Evolutionary conservation across 2,113 vertebrate species (phyloP).

Genomic region (Spilogale gracilis): DNA sequence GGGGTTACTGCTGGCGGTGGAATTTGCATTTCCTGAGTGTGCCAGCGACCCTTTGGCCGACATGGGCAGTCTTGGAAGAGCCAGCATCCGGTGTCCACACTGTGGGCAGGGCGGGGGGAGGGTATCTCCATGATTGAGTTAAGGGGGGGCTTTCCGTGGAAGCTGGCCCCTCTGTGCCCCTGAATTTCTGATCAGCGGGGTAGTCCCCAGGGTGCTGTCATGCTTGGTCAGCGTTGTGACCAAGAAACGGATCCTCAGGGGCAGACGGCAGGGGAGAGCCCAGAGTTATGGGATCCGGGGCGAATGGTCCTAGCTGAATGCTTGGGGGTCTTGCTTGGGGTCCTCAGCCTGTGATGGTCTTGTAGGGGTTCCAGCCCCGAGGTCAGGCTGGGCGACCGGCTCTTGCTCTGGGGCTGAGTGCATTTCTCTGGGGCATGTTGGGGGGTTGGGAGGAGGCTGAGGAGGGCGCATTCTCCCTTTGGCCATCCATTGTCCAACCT

Average conservation of each 20-base stretch:
- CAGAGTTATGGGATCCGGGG: no score
- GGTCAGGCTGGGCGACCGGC: background rate
- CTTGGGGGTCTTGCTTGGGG: background rate
- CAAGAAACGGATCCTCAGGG: background rate
- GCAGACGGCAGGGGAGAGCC: background rate
- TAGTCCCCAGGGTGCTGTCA: no score
- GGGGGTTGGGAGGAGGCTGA: accelerated
- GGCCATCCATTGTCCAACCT: accelerated
- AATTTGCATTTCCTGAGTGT: background rate
- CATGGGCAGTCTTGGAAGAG: background rate
- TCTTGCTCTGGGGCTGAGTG: accelerated
- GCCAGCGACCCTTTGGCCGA: background rate
- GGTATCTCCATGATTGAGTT: background rate
- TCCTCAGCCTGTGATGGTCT: accelerated
- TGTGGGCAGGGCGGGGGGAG: no score
- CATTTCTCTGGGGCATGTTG: accelerated
- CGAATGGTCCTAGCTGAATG: no score
- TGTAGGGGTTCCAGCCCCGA: background rate
- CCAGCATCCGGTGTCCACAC: accelerated
- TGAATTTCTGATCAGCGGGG: no score
- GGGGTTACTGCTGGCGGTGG: background rate
- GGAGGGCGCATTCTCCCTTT: background rate
- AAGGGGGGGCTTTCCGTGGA: no score
- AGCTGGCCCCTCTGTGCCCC: no score
- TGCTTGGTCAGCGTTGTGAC: background rate